A percentile compares a stretch with the other conserved stretches of the same genome.
phyloP scores from a whole-genome alignment of 1,140 invertebrate species.

The Galleria mellonella region DNA sequence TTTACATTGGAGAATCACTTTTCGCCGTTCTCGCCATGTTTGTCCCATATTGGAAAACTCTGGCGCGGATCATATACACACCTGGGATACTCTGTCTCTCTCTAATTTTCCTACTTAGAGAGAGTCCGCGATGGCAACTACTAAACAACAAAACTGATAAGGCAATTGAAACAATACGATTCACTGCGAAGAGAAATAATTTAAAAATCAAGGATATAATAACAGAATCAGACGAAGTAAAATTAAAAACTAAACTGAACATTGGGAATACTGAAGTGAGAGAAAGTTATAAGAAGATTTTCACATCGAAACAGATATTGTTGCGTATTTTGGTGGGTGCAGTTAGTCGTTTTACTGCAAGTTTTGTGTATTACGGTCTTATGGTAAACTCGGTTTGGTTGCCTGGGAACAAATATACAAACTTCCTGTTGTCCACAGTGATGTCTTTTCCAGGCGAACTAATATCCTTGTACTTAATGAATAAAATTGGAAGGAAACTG shows the following conservation, averaged over 20 bases:
- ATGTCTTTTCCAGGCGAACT: conserved; percentile 83
- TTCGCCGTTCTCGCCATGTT: conserved; percentile 81
- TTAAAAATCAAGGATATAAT: conserved; percentile 13
- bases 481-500: conserved; percentile 76
- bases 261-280: conserved; percentile 20
- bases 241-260: conserved; percentile 32
- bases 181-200: conserved; percentile 78
- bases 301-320: conserved; percentile 36
- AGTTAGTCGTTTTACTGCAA: conserved; percentile 78
- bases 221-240: conserved; percentile 11
- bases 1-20: conserved; percentile 81
- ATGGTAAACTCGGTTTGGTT: conserved; percentile 84
- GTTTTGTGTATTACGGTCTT: conserved; percentile 86
- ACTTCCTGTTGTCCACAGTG: conserved; percentile 79
- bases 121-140: conserved; percentile 84
- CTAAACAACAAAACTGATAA: conserved; percentile 80
- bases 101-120: conserved; percentile 76
- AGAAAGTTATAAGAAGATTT: conserved; percentile 30
- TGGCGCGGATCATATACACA: conserved; percentile 80
- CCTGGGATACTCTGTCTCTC: conserved; percentile 78
- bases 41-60: conserved; percentile 80
- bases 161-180: conserved; percentile 75
- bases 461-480: conserved; percentile 76
- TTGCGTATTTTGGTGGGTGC: conserved; percentile 43
- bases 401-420: conserved; percentile 80